phyloP scores from a whole-genome alignment of 2,797 vertebrate species.

The Anableps anableps region DNA sequence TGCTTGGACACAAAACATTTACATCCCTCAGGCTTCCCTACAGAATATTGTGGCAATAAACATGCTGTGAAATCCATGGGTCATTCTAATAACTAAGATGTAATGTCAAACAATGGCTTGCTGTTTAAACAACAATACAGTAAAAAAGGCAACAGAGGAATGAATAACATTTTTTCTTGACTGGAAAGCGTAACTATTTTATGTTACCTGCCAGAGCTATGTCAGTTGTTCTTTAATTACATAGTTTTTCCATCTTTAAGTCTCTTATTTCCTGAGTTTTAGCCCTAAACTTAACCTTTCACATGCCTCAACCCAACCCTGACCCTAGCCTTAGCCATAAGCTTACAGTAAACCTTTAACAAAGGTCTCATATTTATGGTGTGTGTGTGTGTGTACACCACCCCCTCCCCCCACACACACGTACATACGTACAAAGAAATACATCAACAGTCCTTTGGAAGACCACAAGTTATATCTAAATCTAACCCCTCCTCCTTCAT shows the following conservation, averaged over 20 bases:
- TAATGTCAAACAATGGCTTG: neutral
- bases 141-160: neutral
- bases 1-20: neutral
- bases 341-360: constrained; percentile 4
- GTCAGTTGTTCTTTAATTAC: neutral
- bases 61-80: neutral
- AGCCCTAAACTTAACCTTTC: constrained; percentile 1
- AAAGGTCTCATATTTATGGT: constrained; percentile 2
- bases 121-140: neutral
- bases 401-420: neutral
- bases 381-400: neutral
- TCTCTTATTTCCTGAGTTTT: neutral
- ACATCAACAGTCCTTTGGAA: constrained; percentile 1
- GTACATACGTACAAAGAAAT: neutral
- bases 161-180: neutral
- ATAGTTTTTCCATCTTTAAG: neutral
- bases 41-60: neutral
- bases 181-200: neutral
- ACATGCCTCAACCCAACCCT: neutral
- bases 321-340: neutral
- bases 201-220: neutral
- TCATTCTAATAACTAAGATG: neutral
- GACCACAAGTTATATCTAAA: neutral
- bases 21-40: neutral
- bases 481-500: neutral